Evolutionary conservation across 2,113 vertebrate species (phyloP).

Genomic region (Epinephelus moara): DNA sequence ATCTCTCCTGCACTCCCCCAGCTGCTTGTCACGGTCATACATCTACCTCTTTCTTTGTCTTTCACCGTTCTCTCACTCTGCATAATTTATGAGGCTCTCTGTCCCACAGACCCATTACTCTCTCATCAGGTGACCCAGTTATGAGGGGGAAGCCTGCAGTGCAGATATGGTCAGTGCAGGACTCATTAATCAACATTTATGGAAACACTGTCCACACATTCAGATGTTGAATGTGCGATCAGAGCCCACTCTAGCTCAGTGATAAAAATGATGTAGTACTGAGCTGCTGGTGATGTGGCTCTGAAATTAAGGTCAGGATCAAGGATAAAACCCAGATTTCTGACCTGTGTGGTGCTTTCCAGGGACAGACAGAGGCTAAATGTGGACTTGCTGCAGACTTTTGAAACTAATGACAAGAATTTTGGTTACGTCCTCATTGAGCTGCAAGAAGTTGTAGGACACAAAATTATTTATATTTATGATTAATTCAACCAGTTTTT

Average conservation of each 20-base stretch:
- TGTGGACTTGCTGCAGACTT: neutral
- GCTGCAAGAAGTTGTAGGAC: neutral
- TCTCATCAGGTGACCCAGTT: constrained; percentile 56
- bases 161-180: constrained; percentile 20
- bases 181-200: constrained; percentile 50
- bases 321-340: neutral
- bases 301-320: neutral
- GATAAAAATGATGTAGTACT: constrained; percentile 7
- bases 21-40: constrained; percentile 15
- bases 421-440: neutral
- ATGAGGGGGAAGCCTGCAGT: constrained; percentile 23
- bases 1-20: neutral
- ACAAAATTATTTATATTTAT: neutral
- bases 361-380: neutral
- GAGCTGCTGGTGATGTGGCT: neutral
- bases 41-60: constrained; percentile 22
- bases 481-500: neutral
- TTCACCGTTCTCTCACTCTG: constrained; percentile 19
- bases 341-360: neutral
- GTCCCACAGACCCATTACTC: constrained; percentile 47
- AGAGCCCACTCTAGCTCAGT: neutral
- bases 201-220: constrained; percentile 18
- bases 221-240: constrained; percentile 45
- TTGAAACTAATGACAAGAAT: neutral
- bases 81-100: constrained; percentile 61